Evolutionary conservation across 2,113 vertebrate species (phyloP).

Genomic region (Manacus vitellinus): DNA sequence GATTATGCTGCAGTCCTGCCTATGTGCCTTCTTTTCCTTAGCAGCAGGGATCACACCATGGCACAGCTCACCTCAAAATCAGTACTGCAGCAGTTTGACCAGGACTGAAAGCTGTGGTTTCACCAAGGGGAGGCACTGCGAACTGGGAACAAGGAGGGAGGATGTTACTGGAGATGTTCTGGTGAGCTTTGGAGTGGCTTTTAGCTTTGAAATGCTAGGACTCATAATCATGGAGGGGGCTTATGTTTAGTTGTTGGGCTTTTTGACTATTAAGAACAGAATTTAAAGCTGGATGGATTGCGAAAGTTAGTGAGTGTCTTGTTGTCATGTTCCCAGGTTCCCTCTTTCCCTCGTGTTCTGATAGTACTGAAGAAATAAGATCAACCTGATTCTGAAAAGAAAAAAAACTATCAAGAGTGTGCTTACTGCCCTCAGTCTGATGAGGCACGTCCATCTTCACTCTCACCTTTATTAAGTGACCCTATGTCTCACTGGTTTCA

Average conservation of each 20-base stretch:
- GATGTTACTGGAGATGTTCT: neutral
- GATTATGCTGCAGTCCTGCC: neutral
- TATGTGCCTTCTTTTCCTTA: neutral
- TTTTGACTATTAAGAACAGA: neutral
- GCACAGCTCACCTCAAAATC: neutral
- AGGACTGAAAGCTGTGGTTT: neutral
- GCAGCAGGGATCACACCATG: neutral
- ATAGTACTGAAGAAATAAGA: neutral
- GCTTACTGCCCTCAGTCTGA: neutral
- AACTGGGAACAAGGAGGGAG: neutral
- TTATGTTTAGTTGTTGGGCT: neutral
- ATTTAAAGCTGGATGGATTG: neutral
- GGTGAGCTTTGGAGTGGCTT: neutral
- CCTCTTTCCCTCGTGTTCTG: neutral
- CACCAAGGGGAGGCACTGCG: neutral
- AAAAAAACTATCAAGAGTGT: neutral
- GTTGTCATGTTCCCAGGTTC: neutral
- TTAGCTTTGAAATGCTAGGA: neutral
- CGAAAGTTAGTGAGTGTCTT: neutral
- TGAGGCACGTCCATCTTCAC: neutral
- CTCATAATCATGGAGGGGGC: rapidly evolving
- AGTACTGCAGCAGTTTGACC: neutral
- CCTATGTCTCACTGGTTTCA: neutral
- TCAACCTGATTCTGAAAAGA: neutral
- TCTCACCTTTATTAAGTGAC: neutral